A percentile compares a stretch with the other conserved stretches of the same genome.
phyloP scores from a whole-genome alignment of 2,888 invertebrate genomes.

The Catocala sponsa region DNA sequence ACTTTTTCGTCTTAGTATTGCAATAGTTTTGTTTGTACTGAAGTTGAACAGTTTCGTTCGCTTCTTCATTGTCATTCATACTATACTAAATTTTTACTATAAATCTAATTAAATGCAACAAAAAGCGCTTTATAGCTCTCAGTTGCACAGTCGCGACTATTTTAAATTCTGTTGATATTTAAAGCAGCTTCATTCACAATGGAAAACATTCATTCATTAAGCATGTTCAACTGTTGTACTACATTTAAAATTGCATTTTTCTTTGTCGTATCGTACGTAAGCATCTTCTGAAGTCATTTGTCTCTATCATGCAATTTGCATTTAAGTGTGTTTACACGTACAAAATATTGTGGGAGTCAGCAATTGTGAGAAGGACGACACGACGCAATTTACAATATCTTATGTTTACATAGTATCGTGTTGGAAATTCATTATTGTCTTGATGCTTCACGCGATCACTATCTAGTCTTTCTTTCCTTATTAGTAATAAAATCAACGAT shows the following conservation, averaged over 20 bases:
- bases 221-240: conserved; percentile 33
- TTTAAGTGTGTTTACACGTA: conserved; percentile 39
- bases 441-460: background rate
- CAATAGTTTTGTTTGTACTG: too few relatives aligned
- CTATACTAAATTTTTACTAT: background rate
- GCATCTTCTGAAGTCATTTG: conserved; percentile 34
- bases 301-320: conserved; percentile 41
- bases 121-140: background rate
- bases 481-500: background rate
- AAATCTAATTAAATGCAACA: conserved; percentile 3
- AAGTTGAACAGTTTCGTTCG: too few relatives aligned
- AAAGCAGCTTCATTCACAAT: conserved; percentile 37
- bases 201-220: conserved; percentile 43
- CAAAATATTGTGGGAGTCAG: conserved; percentile 39
- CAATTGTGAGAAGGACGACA: conserved; percentile 22
- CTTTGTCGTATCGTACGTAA: conserved; percentile 35
- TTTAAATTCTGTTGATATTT: conserved; percentile 10
- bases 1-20: too few relatives aligned
- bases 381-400: conserved; percentile 32
- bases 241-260: conserved; percentile 34
- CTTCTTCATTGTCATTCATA: too few relatives aligned
- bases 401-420: conserved; percentile 17
- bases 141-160: background rate
- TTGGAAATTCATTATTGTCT: conserved; percentile 21
- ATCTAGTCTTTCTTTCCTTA: conserved; percentile 6